phyloP scores from a whole-genome alignment of 2,888 invertebrate genomes.

The Troides helena region DNA sequence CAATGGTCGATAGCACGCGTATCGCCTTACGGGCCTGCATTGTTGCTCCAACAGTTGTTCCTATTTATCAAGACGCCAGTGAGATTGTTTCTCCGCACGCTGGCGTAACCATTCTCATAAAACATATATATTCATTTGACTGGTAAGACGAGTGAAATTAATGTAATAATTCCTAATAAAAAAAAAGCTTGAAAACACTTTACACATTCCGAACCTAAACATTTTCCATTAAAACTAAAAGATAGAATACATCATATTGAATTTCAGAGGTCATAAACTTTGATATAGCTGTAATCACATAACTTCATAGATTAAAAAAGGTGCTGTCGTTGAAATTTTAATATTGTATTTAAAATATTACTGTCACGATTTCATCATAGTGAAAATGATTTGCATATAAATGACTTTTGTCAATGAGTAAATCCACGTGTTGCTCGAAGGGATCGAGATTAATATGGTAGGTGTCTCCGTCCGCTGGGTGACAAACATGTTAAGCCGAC shows the following conservation, averaged over 20 bases:
- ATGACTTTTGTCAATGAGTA: constrained; percentile 75
- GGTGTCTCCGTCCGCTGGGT: constrained; percentile 66
- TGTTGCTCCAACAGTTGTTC: constrained; percentile 74
- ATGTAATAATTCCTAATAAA: no score
- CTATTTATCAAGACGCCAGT: constrained; percentile 77
- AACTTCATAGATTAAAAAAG: constrained; percentile 1
- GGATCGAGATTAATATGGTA: constrained; percentile 76
- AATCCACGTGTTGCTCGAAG: constrained; percentile 76
- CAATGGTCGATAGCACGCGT: constrained; percentile 73
- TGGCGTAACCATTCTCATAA: constrained; percentile 38
- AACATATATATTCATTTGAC: not conserved
- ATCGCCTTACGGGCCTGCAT: constrained; percentile 75
- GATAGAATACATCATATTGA: no score
- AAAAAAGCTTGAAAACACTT: no score
- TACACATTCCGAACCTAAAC: no score
- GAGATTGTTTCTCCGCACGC: constrained; percentile 71
- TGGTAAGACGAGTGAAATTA: no score
- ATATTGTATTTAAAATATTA: constrained; percentile 60
- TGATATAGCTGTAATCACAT: constrained; percentile 14
- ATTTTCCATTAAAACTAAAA: no score
- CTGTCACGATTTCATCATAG: constrained; percentile 73
- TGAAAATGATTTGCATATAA: constrained; percentile 78
- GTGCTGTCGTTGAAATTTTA: constrained; percentile 43
- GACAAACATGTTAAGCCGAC: constrained; percentile 78
- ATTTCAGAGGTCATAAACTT: no score